These are phyloP conservation scores for Myodes glareolus DNA, from an alignment of 2,113 vertebrate genomes.

Conservation along the genomic window DNA sequence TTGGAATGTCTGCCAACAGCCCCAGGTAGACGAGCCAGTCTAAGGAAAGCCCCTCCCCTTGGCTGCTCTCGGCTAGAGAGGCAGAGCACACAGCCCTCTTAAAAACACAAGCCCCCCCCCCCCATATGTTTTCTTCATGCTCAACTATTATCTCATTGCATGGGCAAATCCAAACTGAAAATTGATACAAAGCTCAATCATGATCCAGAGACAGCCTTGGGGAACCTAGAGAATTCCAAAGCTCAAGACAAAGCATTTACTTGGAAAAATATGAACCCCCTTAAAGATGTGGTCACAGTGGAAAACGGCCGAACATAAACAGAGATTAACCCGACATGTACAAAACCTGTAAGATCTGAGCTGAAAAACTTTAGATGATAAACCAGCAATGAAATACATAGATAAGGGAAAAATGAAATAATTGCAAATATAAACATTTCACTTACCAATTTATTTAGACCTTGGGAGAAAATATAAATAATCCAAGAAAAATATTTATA, in stretches of 20 bases:
- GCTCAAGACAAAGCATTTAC: not conserved
- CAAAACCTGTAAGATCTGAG: not conserved
- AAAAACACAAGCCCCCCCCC: not conserved
- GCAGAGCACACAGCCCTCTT: not conserved
- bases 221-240: not conserved
- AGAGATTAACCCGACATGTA: not conserved
- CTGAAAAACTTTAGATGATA: not conserved
- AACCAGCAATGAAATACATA: not conserved
- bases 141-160: not conserved
- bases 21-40: not conserved
- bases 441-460: not conserved
- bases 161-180: not conserved
- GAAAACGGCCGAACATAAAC: not conserved
- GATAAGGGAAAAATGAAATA: not conserved
- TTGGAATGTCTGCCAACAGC: not conserved
- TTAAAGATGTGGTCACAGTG: not conserved
- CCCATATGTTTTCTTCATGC: not conserved
- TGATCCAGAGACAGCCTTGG: not conserved
- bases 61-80: not conserved
- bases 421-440: not conserved
- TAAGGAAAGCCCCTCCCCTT: not conserved
- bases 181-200: not conserved
- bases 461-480: not conserved
- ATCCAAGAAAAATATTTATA: not conserved
- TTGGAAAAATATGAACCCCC: not conserved